A percentile compares a stretch with the other conserved stretches of the same genome.
Conservation (phyloP, 2,113 vertebrate species). For the Rhinoderma darwinii region DNA sequence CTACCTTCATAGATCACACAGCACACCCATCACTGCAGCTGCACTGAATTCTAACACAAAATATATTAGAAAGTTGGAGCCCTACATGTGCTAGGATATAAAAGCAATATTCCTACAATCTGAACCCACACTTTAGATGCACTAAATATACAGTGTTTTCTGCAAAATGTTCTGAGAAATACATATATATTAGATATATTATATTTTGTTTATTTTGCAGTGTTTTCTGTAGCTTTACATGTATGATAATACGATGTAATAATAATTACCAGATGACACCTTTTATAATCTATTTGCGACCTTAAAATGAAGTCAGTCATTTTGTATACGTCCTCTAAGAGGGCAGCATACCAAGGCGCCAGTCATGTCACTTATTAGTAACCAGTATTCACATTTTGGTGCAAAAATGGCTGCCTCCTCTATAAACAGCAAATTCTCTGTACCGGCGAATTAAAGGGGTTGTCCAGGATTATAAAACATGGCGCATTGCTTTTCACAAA, state of each 20-base stretch:
- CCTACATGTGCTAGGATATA: background rate
- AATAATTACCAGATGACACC: background rate
- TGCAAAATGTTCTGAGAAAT: background rate
- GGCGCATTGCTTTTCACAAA: too few relatives aligned
- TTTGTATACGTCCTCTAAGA: background rate
- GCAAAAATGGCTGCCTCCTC: background rate
- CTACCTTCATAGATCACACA: too few relatives aligned
- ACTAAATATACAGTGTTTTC: conserved; percentile 11
- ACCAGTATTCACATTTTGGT: background rate
- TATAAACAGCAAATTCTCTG: too few relatives aligned
- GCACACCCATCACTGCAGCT: too few relatives aligned
- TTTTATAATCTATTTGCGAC: background rate
- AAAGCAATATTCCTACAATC: background rate
- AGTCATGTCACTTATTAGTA: background rate
- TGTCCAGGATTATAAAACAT: too few relatives aligned
- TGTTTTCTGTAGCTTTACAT: background rate
- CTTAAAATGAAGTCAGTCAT: background rate
- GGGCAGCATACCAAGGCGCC: background rate
- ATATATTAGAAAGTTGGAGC: background rate
- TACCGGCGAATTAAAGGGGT: too few relatives aligned
- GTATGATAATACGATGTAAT: background rate
- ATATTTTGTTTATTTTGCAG: background rate
- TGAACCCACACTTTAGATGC: background rate
- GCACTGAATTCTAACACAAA: too few relatives aligned
- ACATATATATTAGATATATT: background rate